phyloP scores from a whole-genome alignment of 1,140 invertebrate species.

The Parapsyche elsis region DNA sequence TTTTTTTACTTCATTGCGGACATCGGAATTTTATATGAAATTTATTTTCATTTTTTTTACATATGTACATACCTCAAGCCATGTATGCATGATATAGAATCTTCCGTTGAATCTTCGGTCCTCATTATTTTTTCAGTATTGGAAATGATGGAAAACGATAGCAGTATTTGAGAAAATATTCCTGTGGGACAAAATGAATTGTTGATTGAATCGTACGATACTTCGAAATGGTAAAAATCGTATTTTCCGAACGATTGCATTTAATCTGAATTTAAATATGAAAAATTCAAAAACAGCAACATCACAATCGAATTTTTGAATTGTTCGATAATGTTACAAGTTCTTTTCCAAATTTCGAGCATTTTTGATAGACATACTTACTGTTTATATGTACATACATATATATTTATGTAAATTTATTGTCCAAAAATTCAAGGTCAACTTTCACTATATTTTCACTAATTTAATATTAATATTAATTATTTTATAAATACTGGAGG shows the following conservation, averaged over 20 bases:
- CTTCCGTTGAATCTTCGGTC: constrained; percentile 64
- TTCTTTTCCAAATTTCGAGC: too few relatives aligned
- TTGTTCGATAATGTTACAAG: too few relatives aligned
- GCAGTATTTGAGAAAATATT: constrained; percentile 68
- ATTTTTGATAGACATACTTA: too few relatives aligned
- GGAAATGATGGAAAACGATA: constrained; percentile 72
- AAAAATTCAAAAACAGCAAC: not conserved
- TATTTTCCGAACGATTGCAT: not conserved
- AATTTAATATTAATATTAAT: too few relatives aligned
- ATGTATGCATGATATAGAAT: constrained; percentile 82
- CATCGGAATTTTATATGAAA: not conserved
- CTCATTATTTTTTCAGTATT: constrained; percentile 65
- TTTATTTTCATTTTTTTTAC: not conserved
- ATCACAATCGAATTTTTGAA: too few relatives aligned
- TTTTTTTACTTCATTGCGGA: not conserved
- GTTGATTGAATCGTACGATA: not conserved
- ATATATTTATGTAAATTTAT: too few relatives aligned
- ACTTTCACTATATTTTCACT: too few relatives aligned
- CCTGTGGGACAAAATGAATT: constrained; percentile 60
- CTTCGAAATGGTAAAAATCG: too few relatives aligned
- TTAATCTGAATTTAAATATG: not conserved
- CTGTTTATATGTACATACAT: too few relatives aligned
- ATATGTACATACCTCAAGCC: constrained; percentile 71
- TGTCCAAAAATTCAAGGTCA: too few relatives aligned
- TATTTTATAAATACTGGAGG: too few relatives aligned